Conservation (phyloP, 1,140 invertebrate genomes). For the Popillia japonica region DNA sequence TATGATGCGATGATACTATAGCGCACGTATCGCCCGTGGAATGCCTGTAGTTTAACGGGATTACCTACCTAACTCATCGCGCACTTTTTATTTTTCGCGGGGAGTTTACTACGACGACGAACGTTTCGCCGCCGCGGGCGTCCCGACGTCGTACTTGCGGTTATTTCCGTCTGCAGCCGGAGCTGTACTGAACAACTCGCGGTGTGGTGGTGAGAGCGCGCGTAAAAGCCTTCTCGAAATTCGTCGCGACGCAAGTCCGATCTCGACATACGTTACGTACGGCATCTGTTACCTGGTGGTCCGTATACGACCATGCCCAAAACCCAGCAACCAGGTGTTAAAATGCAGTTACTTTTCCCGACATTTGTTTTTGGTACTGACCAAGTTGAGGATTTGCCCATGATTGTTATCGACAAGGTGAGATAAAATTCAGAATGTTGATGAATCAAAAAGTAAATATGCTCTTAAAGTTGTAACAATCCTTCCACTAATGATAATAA, state of each 20-base stretch:
- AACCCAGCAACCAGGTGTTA: no score
- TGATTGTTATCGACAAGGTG: no score
- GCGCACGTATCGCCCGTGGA: not conserved
- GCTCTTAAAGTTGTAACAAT: no score
- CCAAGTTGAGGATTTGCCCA: no score
- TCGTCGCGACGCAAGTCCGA: constrained; percentile 29
- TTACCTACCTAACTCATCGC: constrained; percentile 55
- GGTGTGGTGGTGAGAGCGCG: constrained; percentile 38
- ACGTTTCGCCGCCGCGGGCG: constrained; percentile 40
- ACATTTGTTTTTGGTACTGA: no score
- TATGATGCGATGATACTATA: not conserved
- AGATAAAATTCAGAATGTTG: no score
- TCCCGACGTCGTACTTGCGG: constrained; percentile 50
- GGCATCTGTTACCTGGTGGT: no score
- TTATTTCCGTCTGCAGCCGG: constrained; percentile 55
- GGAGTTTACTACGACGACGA: constrained; percentile 43
- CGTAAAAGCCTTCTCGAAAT: no score
- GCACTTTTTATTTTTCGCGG: constrained; percentile 50
- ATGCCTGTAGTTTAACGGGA: not conserved
- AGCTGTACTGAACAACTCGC: constrained; percentile 48
- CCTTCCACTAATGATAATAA: no score
- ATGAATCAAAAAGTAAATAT: no score
- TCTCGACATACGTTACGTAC: not conserved
- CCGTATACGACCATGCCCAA: no score
- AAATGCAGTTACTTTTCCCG: no score